Base-by-base conservation (phyloP, 2,113 vertebrate species). In the Bos javanicus region DNA sequence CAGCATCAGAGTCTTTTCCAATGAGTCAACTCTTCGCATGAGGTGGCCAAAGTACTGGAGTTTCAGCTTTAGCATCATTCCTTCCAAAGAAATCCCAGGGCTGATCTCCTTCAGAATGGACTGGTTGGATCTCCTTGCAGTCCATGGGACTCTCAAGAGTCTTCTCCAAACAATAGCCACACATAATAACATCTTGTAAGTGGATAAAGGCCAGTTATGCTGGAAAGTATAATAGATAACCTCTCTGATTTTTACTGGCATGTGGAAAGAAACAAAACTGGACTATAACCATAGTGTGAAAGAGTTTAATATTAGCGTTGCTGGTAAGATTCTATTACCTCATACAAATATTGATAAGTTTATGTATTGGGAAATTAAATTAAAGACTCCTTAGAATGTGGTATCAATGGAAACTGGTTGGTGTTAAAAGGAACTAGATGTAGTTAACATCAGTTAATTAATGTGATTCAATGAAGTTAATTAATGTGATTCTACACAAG, bases 391-490 rank as follows among this genome's bases (percentile, higher is more conserved):
- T 96, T 28, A 78, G 50, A 30, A 83, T 90, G 30, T 91, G n/a
- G 43, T 80, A 95, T 93, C 64, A 93, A 85, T 91, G 64, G 62
- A 71, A 95, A 95, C 91, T 95, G 15, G 10, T 48, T 95, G n/a
- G 52, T 36, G 48, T 93, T 25, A 95, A 25, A 48, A 82, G 11
- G 46, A 95, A 71, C 11, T 78, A 78, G 28, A 87, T 95, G 11
- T 78, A 87, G 62, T 88, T 91, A 93, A 60, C 28, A 88, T 28
- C 46, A 92, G 56, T 52, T 93, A 91, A 95, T 87, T 93, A 92
- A 87, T 76, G 84, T 71, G n/a, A 71, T 36, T 36, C 33, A 36
- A 71, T 71, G 17, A 36, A 71, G 17, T 36, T 71, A 71, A 36
- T 71, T 71, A 71, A 36, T 36, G 64, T 36, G 17, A 26, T 43